Base-by-base conservation (phyloP, 2,888 invertebrate genomes). In the Aporophyla lueneburgensis region DNA sequence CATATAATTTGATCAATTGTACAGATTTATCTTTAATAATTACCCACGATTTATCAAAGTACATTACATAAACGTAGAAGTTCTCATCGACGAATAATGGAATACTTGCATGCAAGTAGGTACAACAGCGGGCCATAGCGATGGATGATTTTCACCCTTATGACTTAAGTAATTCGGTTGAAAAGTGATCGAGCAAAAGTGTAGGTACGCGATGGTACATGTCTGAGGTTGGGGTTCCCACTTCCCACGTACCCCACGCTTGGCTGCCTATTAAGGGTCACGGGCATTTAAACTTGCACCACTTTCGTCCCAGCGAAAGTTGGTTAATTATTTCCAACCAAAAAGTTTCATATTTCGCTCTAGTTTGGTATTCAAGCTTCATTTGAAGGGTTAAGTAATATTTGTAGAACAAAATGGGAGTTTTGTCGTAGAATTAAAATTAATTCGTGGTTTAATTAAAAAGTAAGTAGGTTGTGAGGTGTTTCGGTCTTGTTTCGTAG, bases 261-360 rank as follows among this genome's bases (percentile, higher is more conserved):
- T 77, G 73, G 78, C 43, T 86, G 72, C 78, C 65, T 65, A 46
- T 67, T 21, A 71, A 80, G 87, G 87, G 87, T 85, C 88, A 83
- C 63, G 88, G 85, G n/a, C 88, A 74, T 81, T 80, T 74, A 73
- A 86, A 86, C 87, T 71, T 66, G n/a, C 72, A 84, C 74, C 81
- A 81, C 76, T 86, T 84, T 79, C 71, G 61, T 68, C 63, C 80
- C 81, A 81, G 74, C n/a, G 84, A 87, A 86, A 88, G 86, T 86
- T 84, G 51, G 80, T 70, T 87, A 83, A 83, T 88, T 80, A 87
- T 82, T 83, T 83, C 75, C 72, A 71, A 85, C 77, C 74, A 83
- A 87, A 86, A 88, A 87, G 76, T 88, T 87, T 73, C 24, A 87
- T 83, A 84, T 86, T 87, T 81, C 71, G 67, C 69, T 81, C 74